phyloP scores from a whole-genome alignment of 2,797 vertebrate genomes.

The Loriculus beryllinus region DNA sequence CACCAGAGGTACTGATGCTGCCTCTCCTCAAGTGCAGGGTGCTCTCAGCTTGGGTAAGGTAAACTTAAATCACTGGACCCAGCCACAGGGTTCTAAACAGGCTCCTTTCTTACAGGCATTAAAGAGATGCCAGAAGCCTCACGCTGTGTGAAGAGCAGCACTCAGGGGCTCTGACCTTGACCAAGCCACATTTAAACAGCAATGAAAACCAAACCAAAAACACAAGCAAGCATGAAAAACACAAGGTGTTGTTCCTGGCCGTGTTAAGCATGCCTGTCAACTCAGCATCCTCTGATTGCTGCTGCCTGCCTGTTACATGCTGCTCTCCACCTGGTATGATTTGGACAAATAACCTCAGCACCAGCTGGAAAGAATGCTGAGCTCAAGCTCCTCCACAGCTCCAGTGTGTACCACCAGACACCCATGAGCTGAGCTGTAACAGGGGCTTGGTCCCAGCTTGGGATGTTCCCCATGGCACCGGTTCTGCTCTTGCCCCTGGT shows the following conservation, averaged over 20 bases:
- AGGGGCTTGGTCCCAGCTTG: background rate
- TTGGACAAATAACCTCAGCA: background rate
- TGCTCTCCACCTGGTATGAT: background rate
- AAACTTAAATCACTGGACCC: background rate
- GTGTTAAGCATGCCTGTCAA: background rate
- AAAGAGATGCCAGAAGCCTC: background rate
- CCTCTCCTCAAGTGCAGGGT: background rate
- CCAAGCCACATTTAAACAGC: background rate
- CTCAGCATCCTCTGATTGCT: fast-evolving
- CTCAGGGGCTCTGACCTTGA: background rate
- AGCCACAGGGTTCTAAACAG: fast-evolving
- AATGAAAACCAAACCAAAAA: background rate
- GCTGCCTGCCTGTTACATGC: background rate
- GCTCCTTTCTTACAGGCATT: background rate
- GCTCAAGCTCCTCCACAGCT: background rate
- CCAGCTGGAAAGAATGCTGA: background rate
- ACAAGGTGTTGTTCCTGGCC: background rate
- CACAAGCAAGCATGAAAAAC: background rate
- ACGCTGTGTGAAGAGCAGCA: fast-evolving
- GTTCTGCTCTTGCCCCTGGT: background rate
- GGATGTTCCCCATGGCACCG: background rate
- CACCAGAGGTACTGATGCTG: background rate
- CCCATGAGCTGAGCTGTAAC: background rate
- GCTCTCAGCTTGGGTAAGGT: background rate
- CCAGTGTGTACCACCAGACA: background rate